phyloP scores from a whole-genome alignment of 2,888 invertebrate species.

The Cephus spinipes region DNA sequence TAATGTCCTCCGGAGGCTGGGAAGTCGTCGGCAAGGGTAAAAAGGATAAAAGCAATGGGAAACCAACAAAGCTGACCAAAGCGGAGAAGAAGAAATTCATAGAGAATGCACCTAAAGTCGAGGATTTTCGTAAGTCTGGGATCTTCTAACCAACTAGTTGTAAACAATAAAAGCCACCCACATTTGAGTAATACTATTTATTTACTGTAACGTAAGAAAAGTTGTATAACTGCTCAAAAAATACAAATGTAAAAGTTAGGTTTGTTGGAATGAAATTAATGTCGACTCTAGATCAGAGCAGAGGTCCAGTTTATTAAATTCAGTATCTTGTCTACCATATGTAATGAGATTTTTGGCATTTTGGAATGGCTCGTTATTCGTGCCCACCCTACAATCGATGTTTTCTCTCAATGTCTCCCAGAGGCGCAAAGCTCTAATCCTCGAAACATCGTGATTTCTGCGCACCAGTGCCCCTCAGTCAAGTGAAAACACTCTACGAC shows the following conservation, averaged over 20 bases:
- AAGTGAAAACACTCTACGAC: conserved; percentile 76
- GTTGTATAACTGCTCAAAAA: background rate
- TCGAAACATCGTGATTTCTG: conserved; percentile 4
- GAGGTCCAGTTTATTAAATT: no score
- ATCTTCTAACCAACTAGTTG: background rate
- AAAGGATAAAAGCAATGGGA: conserved; percentile 69
- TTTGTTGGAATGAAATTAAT: no score
- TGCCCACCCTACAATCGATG: background rate
- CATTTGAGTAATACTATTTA: no score
- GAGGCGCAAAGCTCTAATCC: conserved; percentile 2
- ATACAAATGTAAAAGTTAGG: no score
- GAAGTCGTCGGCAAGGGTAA: conserved; percentile 72
- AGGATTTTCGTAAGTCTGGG: conserved; percentile 78
- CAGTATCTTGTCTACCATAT: no score
- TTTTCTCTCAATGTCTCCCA: conserved; percentile 1
- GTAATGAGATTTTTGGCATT: no score
- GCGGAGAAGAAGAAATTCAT: conserved; percentile 73
- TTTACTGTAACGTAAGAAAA: background rate
- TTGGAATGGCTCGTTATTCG: no score
- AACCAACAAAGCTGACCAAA: conserved; percentile 69
- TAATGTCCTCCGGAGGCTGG: conserved; percentile 62
- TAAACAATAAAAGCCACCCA: no score
- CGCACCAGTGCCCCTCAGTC: conserved; percentile 75
- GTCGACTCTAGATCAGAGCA: no score
- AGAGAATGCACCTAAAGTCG: conserved; percentile 77